These are phyloP conservation scores for Oryctolagus cuniculus DNA, from an alignment of 2,113 vertebrate genomes.

Conservation along the genomic window mOryCun1.1 NC_091434.1:28892001-28892500, in stretches of 20 bases:
- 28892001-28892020: not conserved
- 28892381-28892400: not conserved
- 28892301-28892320: not conserved
- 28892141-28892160: not conserved
- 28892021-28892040: not conserved
- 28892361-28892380: not conserved
- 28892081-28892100: not conserved
- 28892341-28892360: not conserved
- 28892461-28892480: no score
- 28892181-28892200: not conserved
- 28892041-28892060: not conserved
- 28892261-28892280: no score
- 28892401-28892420: not conserved
- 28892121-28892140: not conserved
- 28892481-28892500: no score
- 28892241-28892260: not conserved
- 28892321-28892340: not conserved
- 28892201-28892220: not conserved
- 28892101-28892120: not conserved
- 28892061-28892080: not conserved
- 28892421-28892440: not conserved
- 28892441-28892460: not conserved
- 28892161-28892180: not conserved
- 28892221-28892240: not conserved
- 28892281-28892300: no score